Percentiles rank a stretch among this genome's conserved stretches.
phyloP scores from a whole-genome alignment of 92 coral and sea anemone species.

The Zoanthus solanderi region DNA sequence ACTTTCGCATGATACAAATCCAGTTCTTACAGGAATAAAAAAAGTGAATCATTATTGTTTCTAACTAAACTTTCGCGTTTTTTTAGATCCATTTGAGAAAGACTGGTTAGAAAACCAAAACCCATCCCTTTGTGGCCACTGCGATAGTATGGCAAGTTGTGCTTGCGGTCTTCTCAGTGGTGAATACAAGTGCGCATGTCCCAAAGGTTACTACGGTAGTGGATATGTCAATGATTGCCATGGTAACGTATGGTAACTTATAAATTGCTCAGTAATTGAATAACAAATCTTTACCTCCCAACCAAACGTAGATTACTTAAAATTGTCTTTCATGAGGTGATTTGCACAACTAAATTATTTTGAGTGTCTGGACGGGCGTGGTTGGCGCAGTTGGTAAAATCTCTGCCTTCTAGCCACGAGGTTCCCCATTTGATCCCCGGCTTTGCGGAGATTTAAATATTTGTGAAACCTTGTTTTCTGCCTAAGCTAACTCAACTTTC shows the following conservation, averaged over 20 bases:
- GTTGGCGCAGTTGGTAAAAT: too few relatives aligned
- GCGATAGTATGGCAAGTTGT: slow-evolving; percentile 85
- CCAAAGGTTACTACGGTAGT: slow-evolving; percentile 84
- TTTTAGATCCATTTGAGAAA: slow-evolving; percentile 84
- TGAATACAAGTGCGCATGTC: slow-evolving; percentile 90
- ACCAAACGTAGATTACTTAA: too few relatives aligned
- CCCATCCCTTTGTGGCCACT: slow-evolving; percentile 75
- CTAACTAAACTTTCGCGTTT: background rate
- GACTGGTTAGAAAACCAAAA: slow-evolving; percentile 72
- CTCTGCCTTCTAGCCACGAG: too few relatives aligned
- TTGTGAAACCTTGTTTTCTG: too few relatives aligned
- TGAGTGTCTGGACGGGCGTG: too few relatives aligned
- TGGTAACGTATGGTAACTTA: slow-evolving; percentile 54
- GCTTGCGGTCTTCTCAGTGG: slow-evolving; percentile 98
- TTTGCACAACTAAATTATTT: too few relatives aligned
- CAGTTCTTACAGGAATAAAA: too few relatives aligned
- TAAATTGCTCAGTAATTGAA: background rate
- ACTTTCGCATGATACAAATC: too few relatives aligned
- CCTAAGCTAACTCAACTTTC: too few relatives aligned
- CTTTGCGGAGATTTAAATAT: too few relatives aligned
- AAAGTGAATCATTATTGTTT: background rate
- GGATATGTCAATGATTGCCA: slow-evolving; percentile 85
- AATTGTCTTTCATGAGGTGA: too few relatives aligned
- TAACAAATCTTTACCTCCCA: background rate
- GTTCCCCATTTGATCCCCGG: too few relatives aligned